Base-by-base conservation (phyloP, 1,140 invertebrate genomes). In the Probaryconus sp. region DNA sequence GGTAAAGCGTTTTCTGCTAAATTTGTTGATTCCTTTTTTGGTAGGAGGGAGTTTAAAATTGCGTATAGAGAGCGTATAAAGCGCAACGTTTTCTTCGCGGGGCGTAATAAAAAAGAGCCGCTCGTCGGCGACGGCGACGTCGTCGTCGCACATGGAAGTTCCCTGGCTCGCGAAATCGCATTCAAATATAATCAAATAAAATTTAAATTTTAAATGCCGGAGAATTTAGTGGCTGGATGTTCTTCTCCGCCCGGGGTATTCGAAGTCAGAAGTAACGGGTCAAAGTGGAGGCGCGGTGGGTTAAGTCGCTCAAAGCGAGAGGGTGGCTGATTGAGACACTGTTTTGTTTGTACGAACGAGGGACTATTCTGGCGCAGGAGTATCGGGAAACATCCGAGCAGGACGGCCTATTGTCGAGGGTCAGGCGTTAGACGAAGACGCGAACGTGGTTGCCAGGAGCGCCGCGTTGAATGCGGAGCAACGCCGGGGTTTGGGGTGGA, bases 101-200 rank as follows among this genome's bases (percentile, higher is more conserved):
- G 16, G 35, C 45, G 47, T 11, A 51, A 69, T 60, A 70, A 70
- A 69, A 61, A 42, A n/a, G 18, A 35, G 31, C 40, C 37, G 38
- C 11, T 30, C 16, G 30, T 43, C 20, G 53, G 64, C 53, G 38
- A 56, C 42, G 40, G 11, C 16, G 53, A 16, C 24, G 43, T 33
- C 31, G 28, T 11, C 38, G 51, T 21, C 35, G 51, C 33, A 17
- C 6, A 48, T 55, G 50, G 37, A 30, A n/a, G 24, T 20, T 51
- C 24, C 16, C 48, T 43, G 42, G 38, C 64, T 80, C 80, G 79
- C 81, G 64, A 82, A 87, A 88, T 88, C 84, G 84, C 84, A 88
- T 88, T 88, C 85, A 88, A 88, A 88, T 88, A 86, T 88, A 88
- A 88, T 87, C 86, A 87, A 87, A 88, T 88, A 87, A 88, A 88